These are phyloP conservation scores for Gymnogyps californianus DNA, from an alignment of 2,113 vertebrate species.

Conservation along the genomic window DNA sequence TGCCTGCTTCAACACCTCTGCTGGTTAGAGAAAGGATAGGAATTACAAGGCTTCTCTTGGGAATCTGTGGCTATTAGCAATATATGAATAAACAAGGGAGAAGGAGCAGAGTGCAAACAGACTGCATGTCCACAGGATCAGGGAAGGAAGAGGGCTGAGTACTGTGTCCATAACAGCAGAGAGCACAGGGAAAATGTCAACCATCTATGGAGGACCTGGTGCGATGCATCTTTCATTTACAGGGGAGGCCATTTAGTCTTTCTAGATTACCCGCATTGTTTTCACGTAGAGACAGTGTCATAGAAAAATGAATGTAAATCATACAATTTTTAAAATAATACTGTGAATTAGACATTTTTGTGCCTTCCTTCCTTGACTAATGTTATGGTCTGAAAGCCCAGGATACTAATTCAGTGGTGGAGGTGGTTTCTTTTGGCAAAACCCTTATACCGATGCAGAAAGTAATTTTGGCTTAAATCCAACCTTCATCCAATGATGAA, in stretches of 20 bases:
- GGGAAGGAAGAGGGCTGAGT: neutral
- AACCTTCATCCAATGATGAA: neutral
- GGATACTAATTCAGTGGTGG: neutral
- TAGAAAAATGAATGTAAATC: neutral
- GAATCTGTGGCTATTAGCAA: neutral
- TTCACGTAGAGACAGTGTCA: neutral
- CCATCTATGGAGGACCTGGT: neutral
- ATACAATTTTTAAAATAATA: neutral
- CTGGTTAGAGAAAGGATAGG: neutral
- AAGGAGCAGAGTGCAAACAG: neutral
- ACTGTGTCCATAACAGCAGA: neutral
- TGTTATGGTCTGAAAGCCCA: neutral
- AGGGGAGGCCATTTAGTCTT: neutral
- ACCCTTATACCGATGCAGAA: neutral
- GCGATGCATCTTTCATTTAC: neutral
- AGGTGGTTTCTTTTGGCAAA: neutral
- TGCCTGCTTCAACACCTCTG: neutral
- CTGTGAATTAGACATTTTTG: neutral
- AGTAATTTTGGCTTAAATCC: neutral
- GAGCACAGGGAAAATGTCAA: neutral
- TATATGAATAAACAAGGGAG: neutral
- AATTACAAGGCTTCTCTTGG: neutral
- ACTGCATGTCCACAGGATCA: neutral
- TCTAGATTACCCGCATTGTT: neutral
- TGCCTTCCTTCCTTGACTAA: neutral